Evolutionary conservation across 2,888 invertebrate genomes (phyloP).

Genomic region (Hirtodrosophila cameraria): DNA sequence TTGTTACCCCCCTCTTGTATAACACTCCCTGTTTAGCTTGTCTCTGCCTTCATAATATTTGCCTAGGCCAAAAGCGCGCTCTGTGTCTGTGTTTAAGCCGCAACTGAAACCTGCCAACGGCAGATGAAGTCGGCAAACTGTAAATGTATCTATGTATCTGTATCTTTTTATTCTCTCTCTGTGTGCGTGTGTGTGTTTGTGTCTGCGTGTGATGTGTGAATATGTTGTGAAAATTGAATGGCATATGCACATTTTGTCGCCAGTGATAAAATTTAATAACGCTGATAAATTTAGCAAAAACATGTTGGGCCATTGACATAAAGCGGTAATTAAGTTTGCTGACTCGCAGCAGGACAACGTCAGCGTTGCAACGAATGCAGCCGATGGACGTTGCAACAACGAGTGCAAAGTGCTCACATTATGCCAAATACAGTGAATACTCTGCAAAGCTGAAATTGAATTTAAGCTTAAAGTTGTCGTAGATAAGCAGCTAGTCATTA

Average conservation of each 20-base stretch:
- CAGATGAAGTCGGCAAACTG: slow-evolving; percentile 27
- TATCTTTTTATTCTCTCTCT: slow-evolving; percentile 16
- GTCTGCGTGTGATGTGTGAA: slow-evolving; percentile 68
- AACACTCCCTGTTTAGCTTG: slow-evolving; percentile 27
- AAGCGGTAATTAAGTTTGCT: slow-evolving; percentile 83
- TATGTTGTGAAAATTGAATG: slow-evolving; percentile 78
- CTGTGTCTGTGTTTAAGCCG: slow-evolving; percentile 34
- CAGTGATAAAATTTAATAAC: slow-evolving; percentile 82
- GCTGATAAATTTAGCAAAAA: slow-evolving; percentile 82
- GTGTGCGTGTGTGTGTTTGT: slow-evolving; percentile 9
- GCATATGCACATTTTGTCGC: slow-evolving; percentile 78
- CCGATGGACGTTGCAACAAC: slow-evolving; percentile 17
- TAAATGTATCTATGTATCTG: slow-evolving; percentile 27
- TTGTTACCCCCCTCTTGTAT: not conserved
- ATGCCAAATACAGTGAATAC: slow-evolving; percentile 23
- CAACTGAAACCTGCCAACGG: slow-evolving; percentile 31
- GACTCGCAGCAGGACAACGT: slow-evolving; percentile 56
- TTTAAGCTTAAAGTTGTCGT: too few species aligned
- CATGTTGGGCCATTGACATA: slow-evolving; percentile 83
- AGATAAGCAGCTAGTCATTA: too few species aligned
- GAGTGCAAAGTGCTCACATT: slow-evolving; percentile 19
- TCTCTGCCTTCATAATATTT: slow-evolving; percentile 78
- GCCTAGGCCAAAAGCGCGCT: slow-evolving; percentile 60
- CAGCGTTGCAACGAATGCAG: slow-evolving; percentile 9
- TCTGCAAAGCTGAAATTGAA: not conserved